Conservation (phyloP, 2,113 vertebrate species). For the Isurus oxyrinchus region DNA sequence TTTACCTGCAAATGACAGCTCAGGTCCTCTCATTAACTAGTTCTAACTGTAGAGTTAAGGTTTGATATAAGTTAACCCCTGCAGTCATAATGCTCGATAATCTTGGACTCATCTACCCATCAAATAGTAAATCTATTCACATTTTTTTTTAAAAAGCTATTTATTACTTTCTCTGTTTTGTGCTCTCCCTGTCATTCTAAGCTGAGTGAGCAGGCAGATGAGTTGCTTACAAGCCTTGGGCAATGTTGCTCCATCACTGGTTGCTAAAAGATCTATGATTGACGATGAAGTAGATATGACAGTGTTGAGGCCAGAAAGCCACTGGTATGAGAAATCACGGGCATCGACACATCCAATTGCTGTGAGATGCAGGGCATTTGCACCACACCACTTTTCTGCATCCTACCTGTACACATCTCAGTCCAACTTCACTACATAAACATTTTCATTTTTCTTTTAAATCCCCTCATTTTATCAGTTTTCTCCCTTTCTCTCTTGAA, state of each 20-base stretch:
- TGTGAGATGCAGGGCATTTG: background rate
- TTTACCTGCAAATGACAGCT: background rate
- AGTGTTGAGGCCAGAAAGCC: background rate
- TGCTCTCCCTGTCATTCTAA: background rate
- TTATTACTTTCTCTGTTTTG: background rate
- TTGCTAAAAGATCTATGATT: background rate
- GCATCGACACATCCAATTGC: background rate
- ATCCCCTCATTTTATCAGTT: background rate
- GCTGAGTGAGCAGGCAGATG: background rate
- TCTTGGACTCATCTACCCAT: background rate
- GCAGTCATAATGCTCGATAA: background rate
- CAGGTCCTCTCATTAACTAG: background rate
- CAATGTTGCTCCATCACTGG: background rate
- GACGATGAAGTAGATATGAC: background rate
- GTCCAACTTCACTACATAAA: background rate
- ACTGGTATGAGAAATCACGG: background rate
- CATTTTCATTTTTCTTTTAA: background rate
- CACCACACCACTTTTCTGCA: background rate
- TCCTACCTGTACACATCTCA: background rate
- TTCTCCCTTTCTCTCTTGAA: background rate
- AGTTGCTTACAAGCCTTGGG: background rate
- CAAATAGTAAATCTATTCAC: background rate
- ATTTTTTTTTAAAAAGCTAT: slow-evolving; percentile 17
- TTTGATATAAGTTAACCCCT: background rate
- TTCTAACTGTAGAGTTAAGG: background rate